A percentile compares a stretch with the other conserved stretches of the same genome.
These are phyloP conservation scores for Pachliopta kotzebuea DNA, from an alignment of 2,888 invertebrate species.

Conservation along the genomic window DNA sequence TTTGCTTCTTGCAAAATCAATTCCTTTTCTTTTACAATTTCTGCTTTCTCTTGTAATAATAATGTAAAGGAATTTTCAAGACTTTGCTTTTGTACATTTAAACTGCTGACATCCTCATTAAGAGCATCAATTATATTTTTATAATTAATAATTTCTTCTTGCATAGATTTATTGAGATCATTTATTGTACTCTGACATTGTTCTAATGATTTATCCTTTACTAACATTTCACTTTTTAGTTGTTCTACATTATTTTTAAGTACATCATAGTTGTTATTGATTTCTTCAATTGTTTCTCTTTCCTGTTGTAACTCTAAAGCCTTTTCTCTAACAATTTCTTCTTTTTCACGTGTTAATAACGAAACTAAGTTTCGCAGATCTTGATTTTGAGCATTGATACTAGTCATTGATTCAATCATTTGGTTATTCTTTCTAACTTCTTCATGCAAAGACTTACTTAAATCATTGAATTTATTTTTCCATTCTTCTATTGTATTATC, in stretches of 20 bases:
- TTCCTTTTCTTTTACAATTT: constrained; percentile 11
- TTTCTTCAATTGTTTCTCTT: neutral
- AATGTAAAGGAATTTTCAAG: neutral
- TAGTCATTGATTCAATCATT: neutral
- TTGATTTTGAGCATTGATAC: constrained; percentile 2
- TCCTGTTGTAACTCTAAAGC: constrained; percentile 26
- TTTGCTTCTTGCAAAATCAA: constrained; percentile 35
- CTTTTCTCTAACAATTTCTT: constrained; percentile 8
- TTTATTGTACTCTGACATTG: constrained; percentile 10
- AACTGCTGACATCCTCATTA: neutral
- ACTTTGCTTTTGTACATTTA: constrained; percentile 1
- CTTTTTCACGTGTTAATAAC: constrained; percentile 6
- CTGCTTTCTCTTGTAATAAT: constrained; percentile 8
- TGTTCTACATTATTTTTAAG: constrained; percentile 4
- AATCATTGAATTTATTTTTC: constrained; percentile 33
- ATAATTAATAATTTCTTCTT: constrained; percentile 7
- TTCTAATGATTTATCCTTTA: constrained; percentile 3
- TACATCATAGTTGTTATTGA: neutral
- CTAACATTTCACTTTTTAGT: constrained; percentile 3
- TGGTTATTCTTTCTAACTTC: constrained; percentile 7
- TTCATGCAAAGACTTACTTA: constrained; percentile 32
- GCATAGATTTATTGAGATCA: constrained; percentile 17
- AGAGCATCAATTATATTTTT: constrained; percentile 1
- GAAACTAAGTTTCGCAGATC: neutral
- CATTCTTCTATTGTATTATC: constrained; percentile 16